Base-by-base conservation (phyloP, 1,140 invertebrate species). In the Aricia agestis region DNA sequence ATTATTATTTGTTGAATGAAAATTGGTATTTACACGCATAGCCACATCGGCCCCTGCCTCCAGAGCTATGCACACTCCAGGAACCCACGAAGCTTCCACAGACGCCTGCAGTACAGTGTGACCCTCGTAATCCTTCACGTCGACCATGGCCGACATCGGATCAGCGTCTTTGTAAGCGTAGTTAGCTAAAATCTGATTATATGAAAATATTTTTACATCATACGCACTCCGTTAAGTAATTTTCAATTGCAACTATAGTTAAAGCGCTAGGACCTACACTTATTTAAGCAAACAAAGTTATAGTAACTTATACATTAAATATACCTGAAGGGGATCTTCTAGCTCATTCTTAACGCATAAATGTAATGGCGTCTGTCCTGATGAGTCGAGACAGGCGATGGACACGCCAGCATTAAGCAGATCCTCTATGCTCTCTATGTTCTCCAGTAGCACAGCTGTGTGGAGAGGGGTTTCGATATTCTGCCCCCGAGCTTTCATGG, bases 21-120 rank as follows among this genome's bases (percentile, higher is more conserved):
- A 13, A 52, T 52, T 52, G 9, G 45, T 9, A 52, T 36, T 36
- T 78, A 90, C 87, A 70, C 92, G 92, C 15, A 92, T 86, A 74
- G 95, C 95, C 1, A 96, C 92, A 82, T 95, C 93, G 65, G 95
- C 95, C 17, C 95, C 95, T 75, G 94, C 93, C 78, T 95, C 94
- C 5, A 97, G 82, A 10, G 96, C 92, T 15, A 95, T 80, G 15
- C 92, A 90, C 0, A 95, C 94, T 32, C 93, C 93, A 2, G 87
- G 78, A 17, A 84, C 84, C 93, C 93, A 93, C 2, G 86, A 78
- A 4, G 81, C 79, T 73, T 89, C 78, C 9, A 93, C 80, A 17
- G 92, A 89, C 2, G 85, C 73, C 72, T 92, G 90, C 2, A 93
- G 78, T 5, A 92, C 86, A 10, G 92, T 92, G 18, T 88, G 79